Percentiles rank a stretch among this genome's conserved stretches.
These are phyloP conservation scores for Cephus runcator DNA, from an alignment of 2,888 invertebrate genomes.

Conservation along the genomic window DNA sequence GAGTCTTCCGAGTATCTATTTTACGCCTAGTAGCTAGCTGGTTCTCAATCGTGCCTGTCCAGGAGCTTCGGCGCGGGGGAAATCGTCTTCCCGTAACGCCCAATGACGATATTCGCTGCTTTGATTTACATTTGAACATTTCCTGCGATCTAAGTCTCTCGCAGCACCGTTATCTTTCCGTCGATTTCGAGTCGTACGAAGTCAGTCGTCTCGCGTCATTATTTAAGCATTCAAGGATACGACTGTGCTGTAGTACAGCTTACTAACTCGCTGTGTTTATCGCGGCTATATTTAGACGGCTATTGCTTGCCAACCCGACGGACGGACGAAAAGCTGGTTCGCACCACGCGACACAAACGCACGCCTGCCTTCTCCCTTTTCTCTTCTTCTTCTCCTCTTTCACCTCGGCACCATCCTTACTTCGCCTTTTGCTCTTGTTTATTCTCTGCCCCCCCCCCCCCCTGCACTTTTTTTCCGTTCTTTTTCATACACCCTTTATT, in stretches of 20 bases:
- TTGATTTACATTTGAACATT: neutral
- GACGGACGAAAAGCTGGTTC: constrained; percentile 27
- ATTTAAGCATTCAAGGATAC: constrained; percentile 39
- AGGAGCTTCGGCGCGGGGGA: neutral
- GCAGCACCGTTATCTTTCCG: neutral
- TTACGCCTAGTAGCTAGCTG: neutral
- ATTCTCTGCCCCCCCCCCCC: neutral
- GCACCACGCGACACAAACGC: constrained; percentile 6
- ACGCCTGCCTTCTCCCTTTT: neutral
- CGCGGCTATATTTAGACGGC: constrained; percentile 60
- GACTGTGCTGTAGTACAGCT: constrained; percentile 37
- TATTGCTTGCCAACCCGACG: constrained; percentile 55
- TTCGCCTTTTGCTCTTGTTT: neutral
- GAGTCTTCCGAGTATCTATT: neutral
- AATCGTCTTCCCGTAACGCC: neutral
- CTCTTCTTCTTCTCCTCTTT: neutral
- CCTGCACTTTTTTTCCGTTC: no score
- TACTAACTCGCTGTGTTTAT: constrained; percentile 61
- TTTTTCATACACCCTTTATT: no score
- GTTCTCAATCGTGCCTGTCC: neutral
- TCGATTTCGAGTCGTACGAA: neutral
- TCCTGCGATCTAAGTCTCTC: neutral
- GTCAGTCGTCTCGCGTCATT: constrained; percentile 30
- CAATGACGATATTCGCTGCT: neutral
- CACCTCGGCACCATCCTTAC: neutral